Evolutionary conservation across 2,797 vertebrate species (phyloP).

Genomic region (Graptemys geographica): DNA sequence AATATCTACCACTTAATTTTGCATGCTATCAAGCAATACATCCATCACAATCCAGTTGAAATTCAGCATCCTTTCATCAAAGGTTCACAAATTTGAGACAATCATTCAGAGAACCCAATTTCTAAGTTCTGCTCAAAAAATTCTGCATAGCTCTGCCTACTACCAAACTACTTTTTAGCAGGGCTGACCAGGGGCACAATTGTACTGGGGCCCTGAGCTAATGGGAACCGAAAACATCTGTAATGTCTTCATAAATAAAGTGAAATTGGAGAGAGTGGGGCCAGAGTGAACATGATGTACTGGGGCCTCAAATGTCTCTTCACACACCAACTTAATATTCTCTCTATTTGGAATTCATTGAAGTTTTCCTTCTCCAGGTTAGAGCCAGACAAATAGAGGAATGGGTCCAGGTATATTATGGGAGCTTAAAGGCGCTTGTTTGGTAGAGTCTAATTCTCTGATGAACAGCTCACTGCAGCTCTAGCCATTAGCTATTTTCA

Average conservation of each 20-base stretch:
- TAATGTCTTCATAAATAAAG: background rate
- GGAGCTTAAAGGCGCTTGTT: background rate
- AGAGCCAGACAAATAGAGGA: background rate
- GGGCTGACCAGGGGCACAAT: background rate
- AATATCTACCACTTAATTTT: accelerated
- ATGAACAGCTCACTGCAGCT: background rate
- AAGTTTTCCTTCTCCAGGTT: background rate
- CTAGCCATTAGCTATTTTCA: background rate
- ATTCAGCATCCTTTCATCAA: background rate
- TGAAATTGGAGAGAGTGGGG: background rate
- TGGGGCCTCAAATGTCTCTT: background rate
- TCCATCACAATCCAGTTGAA: background rate
- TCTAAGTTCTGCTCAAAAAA: background rate
- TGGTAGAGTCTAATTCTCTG: background rate
- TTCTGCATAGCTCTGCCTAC: background rate
- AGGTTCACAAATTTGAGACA: background rate
- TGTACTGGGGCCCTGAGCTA: background rate
- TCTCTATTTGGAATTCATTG: background rate
- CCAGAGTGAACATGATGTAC: background rate
- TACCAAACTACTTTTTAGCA: background rate
- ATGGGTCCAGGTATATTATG: accelerated
- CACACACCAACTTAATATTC: background rate
- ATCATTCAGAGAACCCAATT: background rate
- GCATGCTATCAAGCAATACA: background rate
- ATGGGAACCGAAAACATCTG: background rate